Base-by-base conservation (phyloP, 1,140 invertebrate species). In the Bursaphelenchus mucronatus region DNA sequence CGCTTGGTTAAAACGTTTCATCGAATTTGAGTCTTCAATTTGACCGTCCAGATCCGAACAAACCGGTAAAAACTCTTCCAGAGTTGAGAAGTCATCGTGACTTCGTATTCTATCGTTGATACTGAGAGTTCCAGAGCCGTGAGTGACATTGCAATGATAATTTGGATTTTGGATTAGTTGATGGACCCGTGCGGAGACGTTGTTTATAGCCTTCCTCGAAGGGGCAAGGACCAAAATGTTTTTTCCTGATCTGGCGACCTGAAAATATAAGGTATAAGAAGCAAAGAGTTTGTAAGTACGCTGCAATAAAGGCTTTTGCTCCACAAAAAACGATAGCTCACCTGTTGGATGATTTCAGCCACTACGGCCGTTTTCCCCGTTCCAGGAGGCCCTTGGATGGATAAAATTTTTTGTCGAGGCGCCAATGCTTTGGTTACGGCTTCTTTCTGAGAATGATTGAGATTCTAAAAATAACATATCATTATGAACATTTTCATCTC, bases 351-450 rank as follows among this genome's bases (percentile, higher is more conserved):
- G 52, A 86, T 81, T 80, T 88, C 87, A 39, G 87, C 82, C 8
- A 88, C 76, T 54, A 86, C 87, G 11, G 86, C 87, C 3, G 87
- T 87, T 79, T 88, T 88, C 15, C 87, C 87, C 11, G 87, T 88
- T 44, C 87, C 84, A 19, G 86, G 86, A 8, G 86, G 86, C 0
- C 86, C 86, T 68, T 84, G 82, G n/a, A 84, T 82, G 11, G 40
- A 66, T 7, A 64, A 43, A 13, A 64, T 44, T 9, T 52, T 52
- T 39, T 55, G 53, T 0, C 51, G 63, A 3, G 46, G 56, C n/a
- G 56, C 58, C 53, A 64, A 11, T 17, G 63, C 63, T 30, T 30
- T 30, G 2, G 30, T 30, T 30, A 30, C 30, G 30, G 30, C 30
- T 30, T 30, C 30, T 30, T 30, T 1, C 30, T 30, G 30, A 30